A percentile compares a stretch with the other conserved stretches of the same genome.
phyloP scores from a whole-genome alignment of 2,888 invertebrate genomes.

The Neoaliturus tenellus region DNA sequence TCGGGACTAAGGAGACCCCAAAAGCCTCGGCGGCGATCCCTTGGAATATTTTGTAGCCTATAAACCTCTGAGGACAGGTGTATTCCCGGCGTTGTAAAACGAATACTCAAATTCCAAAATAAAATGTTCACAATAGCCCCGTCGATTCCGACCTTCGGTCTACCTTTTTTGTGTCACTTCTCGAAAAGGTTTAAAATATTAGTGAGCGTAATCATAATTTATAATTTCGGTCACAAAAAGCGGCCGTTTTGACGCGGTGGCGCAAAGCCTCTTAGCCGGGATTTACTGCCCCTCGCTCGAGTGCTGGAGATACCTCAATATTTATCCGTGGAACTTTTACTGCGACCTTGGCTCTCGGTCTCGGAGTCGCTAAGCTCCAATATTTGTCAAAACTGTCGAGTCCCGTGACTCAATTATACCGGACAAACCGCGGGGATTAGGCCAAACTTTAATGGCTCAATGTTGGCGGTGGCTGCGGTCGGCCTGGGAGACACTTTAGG shows the following conservation, averaged over 20 bases:
- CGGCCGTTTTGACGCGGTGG: constrained; percentile 49
- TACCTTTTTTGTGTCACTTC: constrained; percentile 38
- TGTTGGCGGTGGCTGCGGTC: not conserved
- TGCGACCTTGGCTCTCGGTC: constrained; percentile 1
- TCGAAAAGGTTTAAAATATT: constrained; percentile 39
- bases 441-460: constrained; percentile 50
- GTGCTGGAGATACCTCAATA: constrained; percentile 17
- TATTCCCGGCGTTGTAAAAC: constrained; percentile 10
- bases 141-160: constrained; percentile 12
- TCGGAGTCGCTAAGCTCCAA: constrained; percentile 25
- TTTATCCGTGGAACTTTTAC: constrained; percentile 45
- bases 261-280: constrained; percentile 34
- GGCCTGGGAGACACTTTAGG: too few species aligned
- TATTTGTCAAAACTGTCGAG: constrained; percentile 52
- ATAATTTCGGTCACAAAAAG: constrained; percentile 47
- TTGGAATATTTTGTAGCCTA: constrained; percentile 8
- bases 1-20: too few species aligned
- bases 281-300: constrained; percentile 11
- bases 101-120: constrained; percentile 40
- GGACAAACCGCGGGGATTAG: constrained; percentile 13
- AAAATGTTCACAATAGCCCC: constrained; percentile 27
- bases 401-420: constrained; percentile 36
- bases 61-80: not conserved
- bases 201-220: constrained; percentile 51
- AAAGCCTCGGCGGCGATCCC: not conserved